Conservation (phyloP, 2,113 vertebrate species). For the Nyctereutes procyonoides region DNA sequence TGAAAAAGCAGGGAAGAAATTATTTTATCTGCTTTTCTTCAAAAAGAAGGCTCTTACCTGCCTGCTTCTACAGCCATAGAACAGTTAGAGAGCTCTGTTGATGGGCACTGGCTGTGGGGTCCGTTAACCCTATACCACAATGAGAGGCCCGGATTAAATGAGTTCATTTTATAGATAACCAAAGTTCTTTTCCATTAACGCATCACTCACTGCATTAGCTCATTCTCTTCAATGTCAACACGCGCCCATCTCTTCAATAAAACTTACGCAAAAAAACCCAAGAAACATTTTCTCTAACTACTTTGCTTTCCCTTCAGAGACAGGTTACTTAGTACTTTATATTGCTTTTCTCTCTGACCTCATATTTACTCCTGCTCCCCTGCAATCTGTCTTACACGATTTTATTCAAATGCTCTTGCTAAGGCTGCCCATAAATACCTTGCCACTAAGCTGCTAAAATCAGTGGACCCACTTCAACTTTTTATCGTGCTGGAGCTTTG, state of each 20-base stretch:
- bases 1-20: background rate
- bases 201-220: background rate
- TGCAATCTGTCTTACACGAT: background rate
- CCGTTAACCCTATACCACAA: background rate
- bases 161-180: background rate
- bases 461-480: background rate
- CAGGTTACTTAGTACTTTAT: background rate
- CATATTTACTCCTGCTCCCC: background rate
- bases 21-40: background rate
- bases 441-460: background rate
- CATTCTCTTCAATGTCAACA: background rate
- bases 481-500: background rate
- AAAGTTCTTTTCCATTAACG: background rate
- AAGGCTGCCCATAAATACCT: background rate
- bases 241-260: background rate
- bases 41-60: background rate
- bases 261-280: background rate
- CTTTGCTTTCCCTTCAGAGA: conserved; percentile 1
- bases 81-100: conserved; percentile 19
- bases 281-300: background rate
- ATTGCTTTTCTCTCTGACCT: background rate
- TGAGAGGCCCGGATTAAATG: background rate
- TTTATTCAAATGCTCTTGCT: background rate
- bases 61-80: background rate
- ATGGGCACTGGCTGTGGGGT: background rate